Base-by-base conservation (phyloP, 2,113 vertebrate genomes). In the Rhea pennata region DNA sequence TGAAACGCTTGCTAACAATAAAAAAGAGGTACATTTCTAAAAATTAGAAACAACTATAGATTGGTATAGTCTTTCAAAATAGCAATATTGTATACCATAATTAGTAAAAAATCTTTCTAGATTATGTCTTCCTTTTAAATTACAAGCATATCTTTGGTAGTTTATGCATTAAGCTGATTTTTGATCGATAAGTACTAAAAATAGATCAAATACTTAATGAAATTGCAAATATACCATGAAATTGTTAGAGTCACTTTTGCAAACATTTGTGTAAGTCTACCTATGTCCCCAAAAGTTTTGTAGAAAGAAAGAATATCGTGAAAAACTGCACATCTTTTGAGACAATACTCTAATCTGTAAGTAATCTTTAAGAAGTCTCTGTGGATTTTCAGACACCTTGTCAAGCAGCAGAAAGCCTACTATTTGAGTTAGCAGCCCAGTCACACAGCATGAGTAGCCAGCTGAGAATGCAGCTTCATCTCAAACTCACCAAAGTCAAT, bases 371-470 rank as follows among this genome's bases (percentile, higher is more conserved):
- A 46, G 42, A 79, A 81, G n/a, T 22, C 72, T 42, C 74, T 40
- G 12, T 6, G 5, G 50, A 91, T 91, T 95, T 93, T 85, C n/a
- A 78, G 74, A 48, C 56, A 39, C 48, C 44, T 53, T 33, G 27
- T 82, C 42, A 94, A 89, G 84, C 44, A 91, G 44, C 27, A 94
- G 82, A 85, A 95, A 73, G 20, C 21, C 31, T n/a, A 14, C 61
- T 51, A 29, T 24, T 26, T 36, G 53, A 91, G 8, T 27, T 48
- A 48, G 64, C 56, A 56, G 61, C 48, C 61, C 51, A 91, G 40
- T 59, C 59, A 76, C 12, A 59, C 40, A 88, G 33, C 44, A 12
- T 9, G 15, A 76, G 16, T 54, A 58, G 78, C 46, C 69, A 80
- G 44, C 51, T 87, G 48, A 92, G 48, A 88, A 84, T 36, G 72